Evolutionary conservation across 2,888 invertebrate genomes (phyloP).

Genomic region (Oscheius myriophilus): DNA sequence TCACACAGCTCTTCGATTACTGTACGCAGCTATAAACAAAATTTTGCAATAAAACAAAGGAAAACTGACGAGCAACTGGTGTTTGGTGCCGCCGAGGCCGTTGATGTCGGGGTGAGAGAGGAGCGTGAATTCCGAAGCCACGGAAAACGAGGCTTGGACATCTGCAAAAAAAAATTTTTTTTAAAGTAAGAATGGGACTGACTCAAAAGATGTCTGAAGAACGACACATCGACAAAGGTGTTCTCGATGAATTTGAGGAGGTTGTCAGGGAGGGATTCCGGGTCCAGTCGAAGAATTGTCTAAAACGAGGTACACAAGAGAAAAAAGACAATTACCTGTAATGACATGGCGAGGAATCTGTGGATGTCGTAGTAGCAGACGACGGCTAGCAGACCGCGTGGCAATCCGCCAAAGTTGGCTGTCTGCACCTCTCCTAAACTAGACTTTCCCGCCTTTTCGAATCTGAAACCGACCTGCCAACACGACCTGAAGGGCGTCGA

Average conservation of each 20-base stretch:
- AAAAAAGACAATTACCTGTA: slow-evolving; percentile 12
- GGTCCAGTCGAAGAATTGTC: slow-evolving; percentile 7
- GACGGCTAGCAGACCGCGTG: slow-evolving; percentile 54
- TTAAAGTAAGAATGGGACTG: slow-evolving; percentile 5
- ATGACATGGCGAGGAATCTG: slow-evolving; percentile 29
- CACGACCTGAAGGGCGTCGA: slow-evolving; percentile 53
- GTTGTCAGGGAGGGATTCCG: slow-evolving; percentile 6
- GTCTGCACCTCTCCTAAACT: slow-evolving; percentile 53
- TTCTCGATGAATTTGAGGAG: slow-evolving; percentile 34
- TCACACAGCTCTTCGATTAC: slow-evolving; percentile 44
- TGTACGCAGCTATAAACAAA: slow-evolving; percentile 35
- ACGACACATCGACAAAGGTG: slow-evolving; percentile 29
- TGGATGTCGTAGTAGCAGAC: slow-evolving; percentile 63
- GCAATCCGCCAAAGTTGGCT: slow-evolving; percentile 48
- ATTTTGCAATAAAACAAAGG: not conserved
- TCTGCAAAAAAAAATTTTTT: slow-evolving; percentile 34
- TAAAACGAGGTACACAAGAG: not conserved
- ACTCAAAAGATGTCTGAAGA: slow-evolving; percentile 49
- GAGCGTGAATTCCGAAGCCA: slow-evolving; percentile 45
- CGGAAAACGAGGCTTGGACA: slow-evolving; percentile 39
- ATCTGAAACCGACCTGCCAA: slow-evolving; percentile 37
- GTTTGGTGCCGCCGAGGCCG: slow-evolving; percentile 54
- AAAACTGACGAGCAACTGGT: slow-evolving; percentile 47
- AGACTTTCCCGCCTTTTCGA: not conserved
- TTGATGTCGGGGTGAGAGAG: slow-evolving; percentile 51